phyloP scores from a whole-genome alignment of 2,113 vertebrate species.

The Meriones unguiculatus region DNA sequence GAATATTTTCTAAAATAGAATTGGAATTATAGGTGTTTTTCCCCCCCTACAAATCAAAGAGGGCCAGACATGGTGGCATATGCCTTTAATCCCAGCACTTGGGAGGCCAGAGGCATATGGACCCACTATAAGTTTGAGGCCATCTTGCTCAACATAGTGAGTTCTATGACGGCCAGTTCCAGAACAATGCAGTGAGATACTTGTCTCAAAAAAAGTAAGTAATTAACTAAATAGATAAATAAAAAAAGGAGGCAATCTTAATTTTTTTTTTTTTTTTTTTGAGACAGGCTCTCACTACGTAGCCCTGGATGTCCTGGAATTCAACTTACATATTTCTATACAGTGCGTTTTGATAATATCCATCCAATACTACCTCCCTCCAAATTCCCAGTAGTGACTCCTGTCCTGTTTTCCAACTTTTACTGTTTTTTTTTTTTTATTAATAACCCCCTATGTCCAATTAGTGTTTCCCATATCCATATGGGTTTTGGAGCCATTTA shows the following conservation, averaged over 20 bases:
- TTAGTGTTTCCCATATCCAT: not conserved
- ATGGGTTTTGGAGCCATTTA: not conserved
- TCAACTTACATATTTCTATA: not conserved
- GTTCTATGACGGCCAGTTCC: not conserved
- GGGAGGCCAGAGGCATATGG: not conserved
- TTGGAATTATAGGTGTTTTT: not conserved
- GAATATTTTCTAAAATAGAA: slow-evolving; percentile 20
- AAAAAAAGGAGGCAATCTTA: not conserved
- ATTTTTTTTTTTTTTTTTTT: not conserved
- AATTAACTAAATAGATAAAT: not conserved
- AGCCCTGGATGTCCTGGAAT: not conserved
- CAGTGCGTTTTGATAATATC: not conserved
- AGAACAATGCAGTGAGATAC: not conserved
- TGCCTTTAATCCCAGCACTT: not conserved
- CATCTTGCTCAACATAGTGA: too few species aligned
- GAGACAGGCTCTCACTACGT: not conserved
- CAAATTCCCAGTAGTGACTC: not conserved
- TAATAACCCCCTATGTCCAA: not conserved
- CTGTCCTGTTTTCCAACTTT: not conserved
- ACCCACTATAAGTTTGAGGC: not conserved
- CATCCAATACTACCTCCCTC: not conserved
- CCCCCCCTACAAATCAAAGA: not conserved
- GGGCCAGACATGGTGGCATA: not conserved
- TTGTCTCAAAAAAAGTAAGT: not conserved
- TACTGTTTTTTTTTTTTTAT: too few species aligned